A percentile compares a stretch with the other conserved stretches of the same genome.
phyloP scores from a whole-genome alignment of 2,888 invertebrate genomes.

The Drosophila mayaguana region DNA sequence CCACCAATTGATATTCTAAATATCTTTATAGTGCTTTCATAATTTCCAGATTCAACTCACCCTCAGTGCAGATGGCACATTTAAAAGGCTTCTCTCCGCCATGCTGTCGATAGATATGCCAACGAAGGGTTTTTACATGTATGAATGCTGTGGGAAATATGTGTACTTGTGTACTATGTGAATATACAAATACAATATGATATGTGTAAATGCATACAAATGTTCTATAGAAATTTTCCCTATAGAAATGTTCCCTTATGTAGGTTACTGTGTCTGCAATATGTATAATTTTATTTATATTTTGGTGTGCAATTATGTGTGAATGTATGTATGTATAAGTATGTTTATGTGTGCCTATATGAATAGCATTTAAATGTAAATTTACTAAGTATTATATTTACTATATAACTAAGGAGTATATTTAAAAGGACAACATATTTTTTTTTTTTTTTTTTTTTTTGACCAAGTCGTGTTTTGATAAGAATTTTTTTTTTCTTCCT shows the following conservation, averaged over 20 bases:
- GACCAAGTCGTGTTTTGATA: too few relatives aligned
- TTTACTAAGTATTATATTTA: too few relatives aligned
- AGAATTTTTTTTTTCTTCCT: too few relatives aligned
- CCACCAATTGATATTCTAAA: slow-evolving; percentile 14
- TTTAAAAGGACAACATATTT: too few relatives aligned
- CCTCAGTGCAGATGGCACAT: slow-evolving; percentile 70
- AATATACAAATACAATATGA: not conserved
- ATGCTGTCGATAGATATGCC: slow-evolving; percentile 73
- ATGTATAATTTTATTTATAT: not conserved
- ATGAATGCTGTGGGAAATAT: slow-evolving; percentile 51
- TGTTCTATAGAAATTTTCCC: not conserved
- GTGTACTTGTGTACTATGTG: not conserved
- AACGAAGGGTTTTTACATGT: slow-evolving; percentile 69
- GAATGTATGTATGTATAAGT: not conserved
- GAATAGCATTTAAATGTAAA: too few relatives aligned
- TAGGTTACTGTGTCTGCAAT: not conserved
- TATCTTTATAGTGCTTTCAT: slow-evolving; percentile 10
- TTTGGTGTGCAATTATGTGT: not conserved
- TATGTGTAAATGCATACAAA: not conserved
- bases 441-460: too few relatives aligned
- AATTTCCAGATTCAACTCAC: slow-evolving; percentile 51
- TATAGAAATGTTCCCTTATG: not conserved
- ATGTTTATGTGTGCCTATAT: not conserved
- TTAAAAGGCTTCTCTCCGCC: slow-evolving; percentile 76
- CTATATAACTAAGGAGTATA: too few relatives aligned